Evolutionary conservation across 2,797 vertebrate species (phyloP).

Genomic region (Chaunax sp.): DNA sequence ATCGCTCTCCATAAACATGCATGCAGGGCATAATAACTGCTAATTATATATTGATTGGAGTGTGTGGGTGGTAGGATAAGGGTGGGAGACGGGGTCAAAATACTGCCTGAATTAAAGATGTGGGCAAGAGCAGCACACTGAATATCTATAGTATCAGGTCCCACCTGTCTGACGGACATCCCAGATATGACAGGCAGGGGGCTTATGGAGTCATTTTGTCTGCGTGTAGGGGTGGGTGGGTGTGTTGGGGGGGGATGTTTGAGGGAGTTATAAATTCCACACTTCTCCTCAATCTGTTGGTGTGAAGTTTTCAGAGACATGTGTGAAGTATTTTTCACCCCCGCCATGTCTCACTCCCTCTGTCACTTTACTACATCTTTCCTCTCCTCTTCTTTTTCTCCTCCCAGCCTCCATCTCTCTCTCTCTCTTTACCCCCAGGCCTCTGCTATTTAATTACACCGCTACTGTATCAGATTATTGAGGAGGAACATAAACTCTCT

Average conservation of each 20-base stretch:
- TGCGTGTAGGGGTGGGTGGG: constrained; percentile 21
- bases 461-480: constrained; percentile 77
- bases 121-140: constrained; percentile 26
- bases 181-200: constrained; percentile 52
- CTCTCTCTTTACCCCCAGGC: constrained; percentile 58
- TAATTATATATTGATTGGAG: constrained; percentile 81
- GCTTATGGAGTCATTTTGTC: constrained; percentile 43
- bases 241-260: background rate
- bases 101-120: constrained; percentile 76
- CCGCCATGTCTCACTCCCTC: constrained; percentile 45
- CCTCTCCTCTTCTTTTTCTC: constrained; percentile 46
- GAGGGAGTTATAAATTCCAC: constrained; percentile 47
- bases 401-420: constrained; percentile 57
- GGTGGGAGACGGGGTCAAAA: constrained; percentile 66
- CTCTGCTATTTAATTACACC: constrained; percentile 76
- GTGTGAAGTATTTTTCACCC: constrained; percentile 60
- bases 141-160: constrained; percentile 39
- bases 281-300: constrained; percentile 60
- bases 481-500: constrained; percentile 64
- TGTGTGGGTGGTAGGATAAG: constrained; percentile 62
- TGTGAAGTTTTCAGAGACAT: constrained; percentile 63
- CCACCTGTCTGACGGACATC: constrained; percentile 65
- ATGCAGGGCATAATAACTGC: constrained; percentile 69
- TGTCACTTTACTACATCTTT: constrained; percentile 50
- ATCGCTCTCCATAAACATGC: constrained; percentile 70